Conservation (phyloP, 2,113 vertebrate species). For the Rhegmatorhina hoffmannsi region DNA sequence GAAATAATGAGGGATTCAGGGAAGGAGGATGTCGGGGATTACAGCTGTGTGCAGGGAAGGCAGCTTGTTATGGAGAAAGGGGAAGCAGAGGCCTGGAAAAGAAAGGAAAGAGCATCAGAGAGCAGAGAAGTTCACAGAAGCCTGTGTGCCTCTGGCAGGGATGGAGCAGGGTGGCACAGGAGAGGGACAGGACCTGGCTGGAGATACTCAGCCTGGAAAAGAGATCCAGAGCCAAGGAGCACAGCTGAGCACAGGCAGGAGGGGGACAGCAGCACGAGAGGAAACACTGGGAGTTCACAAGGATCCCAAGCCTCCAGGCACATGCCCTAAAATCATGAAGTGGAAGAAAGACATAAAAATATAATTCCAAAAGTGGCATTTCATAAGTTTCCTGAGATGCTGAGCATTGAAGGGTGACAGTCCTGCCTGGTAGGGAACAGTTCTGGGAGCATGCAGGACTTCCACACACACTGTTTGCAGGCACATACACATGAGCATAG, state of each 20-base stretch:
- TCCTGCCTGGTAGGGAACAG: not conserved
- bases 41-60: not conserved
- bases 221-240: accelerated
- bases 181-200: accelerated
- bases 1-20: not conserved
- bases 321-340: not conserved
- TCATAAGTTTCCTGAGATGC: accelerated
- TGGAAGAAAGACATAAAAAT: not conserved
- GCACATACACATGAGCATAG: not conserved
- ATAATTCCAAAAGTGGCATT: accelerated
- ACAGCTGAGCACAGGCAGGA: not conserved
- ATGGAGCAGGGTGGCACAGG: too few species aligned
- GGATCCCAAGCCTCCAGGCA: not conserved
- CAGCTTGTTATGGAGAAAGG: not conserved
- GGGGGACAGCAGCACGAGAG: accelerated
- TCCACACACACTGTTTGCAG: not conserved
- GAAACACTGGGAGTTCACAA: accelerated
- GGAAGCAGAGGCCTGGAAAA: not conserved
- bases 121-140: not conserved
- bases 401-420: accelerated
- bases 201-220: not conserved
- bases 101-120: not conserved
- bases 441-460: accelerated
- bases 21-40: not conserved
- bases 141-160: not conserved